phyloP scores from a whole-genome alignment of 1,140 invertebrate species.

The Coenobita brevimanus region DNA sequence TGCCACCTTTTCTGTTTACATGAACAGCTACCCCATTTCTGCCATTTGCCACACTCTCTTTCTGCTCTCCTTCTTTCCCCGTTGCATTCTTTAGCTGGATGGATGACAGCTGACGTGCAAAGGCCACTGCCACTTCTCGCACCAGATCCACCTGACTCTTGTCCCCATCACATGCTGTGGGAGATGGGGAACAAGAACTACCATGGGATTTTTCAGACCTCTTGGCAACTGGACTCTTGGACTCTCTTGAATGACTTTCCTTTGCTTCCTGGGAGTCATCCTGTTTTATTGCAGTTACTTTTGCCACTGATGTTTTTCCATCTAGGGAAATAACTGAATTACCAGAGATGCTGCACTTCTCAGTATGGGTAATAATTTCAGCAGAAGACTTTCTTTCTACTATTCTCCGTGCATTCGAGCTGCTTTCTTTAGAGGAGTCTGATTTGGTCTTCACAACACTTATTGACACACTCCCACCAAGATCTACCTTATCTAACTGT shows the following conservation, averaged over 20 bases:
- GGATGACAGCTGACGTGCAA: slow-evolving; percentile 40
- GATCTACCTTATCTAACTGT: too few species aligned
- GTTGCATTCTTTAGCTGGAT: slow-evolving; percentile 20
- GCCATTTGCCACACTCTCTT: not conserved
- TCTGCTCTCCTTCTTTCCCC: not conserved
- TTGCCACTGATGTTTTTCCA: not conserved
- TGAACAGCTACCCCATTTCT: not conserved
- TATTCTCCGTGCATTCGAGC: too few species aligned
- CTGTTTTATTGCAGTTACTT: not conserved
- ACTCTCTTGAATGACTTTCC: not conserved
- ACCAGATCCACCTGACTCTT: slow-evolving; percentile 44
- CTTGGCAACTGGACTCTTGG: not conserved
- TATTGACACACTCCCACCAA: too few species aligned
- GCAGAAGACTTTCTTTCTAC: too few species aligned
- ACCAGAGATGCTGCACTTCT: too few species aligned
- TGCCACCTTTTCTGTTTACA: not conserved
- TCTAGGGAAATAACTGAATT: too few species aligned
- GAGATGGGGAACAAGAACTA: not conserved
- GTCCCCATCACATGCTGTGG: not conserved
- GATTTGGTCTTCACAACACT: too few species aligned
- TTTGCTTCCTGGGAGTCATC: not conserved
- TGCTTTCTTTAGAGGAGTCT: too few species aligned
- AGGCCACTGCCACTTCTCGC: slow-evolving; percentile 39
- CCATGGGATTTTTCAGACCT: not conserved
- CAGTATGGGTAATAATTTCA: too few species aligned